These are phyloP conservation scores for Amphilophus citrinellus DNA, from an alignment of 2,113 vertebrate genomes.

Conservation along the genomic window DNA sequence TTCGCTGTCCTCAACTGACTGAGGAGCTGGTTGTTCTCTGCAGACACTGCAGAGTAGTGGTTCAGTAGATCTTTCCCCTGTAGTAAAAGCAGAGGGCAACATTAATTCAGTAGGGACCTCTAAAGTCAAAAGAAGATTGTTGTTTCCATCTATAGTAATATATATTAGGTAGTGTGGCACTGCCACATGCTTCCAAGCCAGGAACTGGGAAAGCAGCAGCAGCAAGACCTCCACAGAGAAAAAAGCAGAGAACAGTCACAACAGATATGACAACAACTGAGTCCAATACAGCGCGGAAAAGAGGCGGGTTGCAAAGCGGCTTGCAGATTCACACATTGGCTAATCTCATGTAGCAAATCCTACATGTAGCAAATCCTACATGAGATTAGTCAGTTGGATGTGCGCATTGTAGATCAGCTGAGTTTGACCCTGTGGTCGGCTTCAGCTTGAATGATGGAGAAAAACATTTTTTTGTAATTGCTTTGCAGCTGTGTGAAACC, in stretches of 20 bases:
- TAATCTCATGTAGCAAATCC: neutral
- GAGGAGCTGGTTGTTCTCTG: constrained; percentile 85
- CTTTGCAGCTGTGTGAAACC: neutral
- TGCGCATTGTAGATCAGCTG: too few relatives aligned
- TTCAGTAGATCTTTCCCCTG: constrained; percentile 88
- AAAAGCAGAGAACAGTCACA: neutral
- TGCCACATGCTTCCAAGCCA: too few relatives aligned
- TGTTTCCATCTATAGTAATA: neutral
- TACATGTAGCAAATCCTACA: too few relatives aligned
- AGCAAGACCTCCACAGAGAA: neutral
- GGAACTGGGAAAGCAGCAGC: too few relatives aligned
- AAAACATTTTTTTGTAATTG: accelerated
- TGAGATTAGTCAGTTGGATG: too few relatives aligned
- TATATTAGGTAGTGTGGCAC: neutral
- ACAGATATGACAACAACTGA: neutral
- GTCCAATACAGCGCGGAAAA: neutral
- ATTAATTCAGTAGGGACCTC: neutral
- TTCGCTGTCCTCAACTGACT: constrained; percentile 86
- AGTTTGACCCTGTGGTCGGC: neutral
- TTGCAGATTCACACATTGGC: neutral
- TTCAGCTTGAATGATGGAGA: neutral
- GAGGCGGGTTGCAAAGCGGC: neutral
- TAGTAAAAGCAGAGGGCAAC: neutral
- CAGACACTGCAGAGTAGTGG: constrained; percentile 84
- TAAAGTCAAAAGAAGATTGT: neutral